Evolutionary conservation across 2,888 invertebrate species (phyloP).

Genomic region (Zygaena filipendulae): DNA sequence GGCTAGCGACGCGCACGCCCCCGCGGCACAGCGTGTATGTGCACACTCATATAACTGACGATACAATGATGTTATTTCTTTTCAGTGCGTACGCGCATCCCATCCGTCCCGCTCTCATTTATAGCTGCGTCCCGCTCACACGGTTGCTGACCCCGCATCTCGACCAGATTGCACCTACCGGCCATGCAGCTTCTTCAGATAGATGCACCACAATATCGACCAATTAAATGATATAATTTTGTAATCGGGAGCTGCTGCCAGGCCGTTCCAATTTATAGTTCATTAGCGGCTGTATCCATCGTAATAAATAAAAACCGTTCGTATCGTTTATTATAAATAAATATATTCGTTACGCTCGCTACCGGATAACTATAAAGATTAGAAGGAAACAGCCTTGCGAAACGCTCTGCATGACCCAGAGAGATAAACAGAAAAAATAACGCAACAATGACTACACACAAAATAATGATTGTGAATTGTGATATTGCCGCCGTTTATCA

Average conservation of each 20-base stretch:
- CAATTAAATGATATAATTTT: slow-evolving; percentile 55
- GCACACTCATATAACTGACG: too few species aligned
- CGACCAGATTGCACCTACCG: slow-evolving; percentile 65
- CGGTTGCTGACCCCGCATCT: slow-evolving; percentile 63
- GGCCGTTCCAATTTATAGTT: slow-evolving; percentile 12
- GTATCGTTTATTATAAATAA: too few species aligned
- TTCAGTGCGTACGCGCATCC: slow-evolving; percentile 65
- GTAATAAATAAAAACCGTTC: too few species aligned
- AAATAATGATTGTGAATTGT: too few species aligned
- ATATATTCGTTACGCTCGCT: too few species aligned
- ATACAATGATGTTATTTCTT: slow-evolving; percentile 62
- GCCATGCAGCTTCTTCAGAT: slow-evolving; percentile 60
- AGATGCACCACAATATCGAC: slow-evolving; percentile 51
- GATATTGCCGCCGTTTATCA: too few species aligned
- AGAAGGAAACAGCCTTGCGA: slow-evolving; percentile 25
- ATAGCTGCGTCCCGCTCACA: slow-evolving; percentile 36
- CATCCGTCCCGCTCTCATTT: slow-evolving; percentile 38
- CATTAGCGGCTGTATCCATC: slow-evolving; percentile 1
- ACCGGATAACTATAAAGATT: too few species aligned
- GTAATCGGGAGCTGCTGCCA: slow-evolving; percentile 24
- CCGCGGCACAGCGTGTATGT: too few species aligned
- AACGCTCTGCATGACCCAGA: slow-evolving; percentile 42
- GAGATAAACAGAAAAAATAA: slow-evolving; percentile 47
- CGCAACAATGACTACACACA: slow-evolving; percentile 27
- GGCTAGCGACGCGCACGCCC: slow-evolving; percentile 1